Evolutionary conservation across 2,797 vertebrate species (phyloP), one percentile per base, ranked within the genome.

Genomic region (Sparus aurata): DNA sequence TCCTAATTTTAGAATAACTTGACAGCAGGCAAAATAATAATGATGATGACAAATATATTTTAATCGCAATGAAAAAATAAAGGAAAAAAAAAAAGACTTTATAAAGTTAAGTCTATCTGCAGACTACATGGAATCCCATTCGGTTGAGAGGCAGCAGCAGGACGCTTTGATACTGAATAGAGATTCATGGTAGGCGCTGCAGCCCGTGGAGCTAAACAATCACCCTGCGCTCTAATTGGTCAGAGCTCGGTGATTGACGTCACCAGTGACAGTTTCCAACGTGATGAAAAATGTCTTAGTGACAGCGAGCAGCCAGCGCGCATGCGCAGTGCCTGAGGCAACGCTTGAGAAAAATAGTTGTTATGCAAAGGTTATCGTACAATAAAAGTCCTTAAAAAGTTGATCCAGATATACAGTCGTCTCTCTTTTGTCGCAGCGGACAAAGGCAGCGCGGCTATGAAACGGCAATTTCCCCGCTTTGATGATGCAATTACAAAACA

Each of bases 141-240:
- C 94, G 91, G 95, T 94, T 95, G 95, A 95, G 95, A 96, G 93
- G 95, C 95, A 96, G 96, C 97, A 96, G 97, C 97, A 94, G 97
- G 96, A 96, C 91, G 95, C 96, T 94, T 96, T 93, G 94, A 97
- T 96, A 95, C 95, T 97, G 97, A 97, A 96, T 97, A 96, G 97
- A 96, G 95, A 96, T 96, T 96, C 96, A 93, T 94, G 96, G 96
- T 96, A 93, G 92, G 90, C 93, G 94, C 95, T 95, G 91, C 92
- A 95, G 95, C 96, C 96, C 95, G 94, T 94, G 87, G 96, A 96
- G 96, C 96, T 92, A 92, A 97, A 98, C 97, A 97, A 97, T 96
- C 93, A 95, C 93, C 94, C 85, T 78, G 92, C 90, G 75, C 81
- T 94, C 95, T 96, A 95, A 98, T 98, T 98, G 98, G 98, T 96